Evolutionary conservation across 2,888 invertebrate genomes (phyloP).

Genomic region (Tyria jacobaeae): DNA sequence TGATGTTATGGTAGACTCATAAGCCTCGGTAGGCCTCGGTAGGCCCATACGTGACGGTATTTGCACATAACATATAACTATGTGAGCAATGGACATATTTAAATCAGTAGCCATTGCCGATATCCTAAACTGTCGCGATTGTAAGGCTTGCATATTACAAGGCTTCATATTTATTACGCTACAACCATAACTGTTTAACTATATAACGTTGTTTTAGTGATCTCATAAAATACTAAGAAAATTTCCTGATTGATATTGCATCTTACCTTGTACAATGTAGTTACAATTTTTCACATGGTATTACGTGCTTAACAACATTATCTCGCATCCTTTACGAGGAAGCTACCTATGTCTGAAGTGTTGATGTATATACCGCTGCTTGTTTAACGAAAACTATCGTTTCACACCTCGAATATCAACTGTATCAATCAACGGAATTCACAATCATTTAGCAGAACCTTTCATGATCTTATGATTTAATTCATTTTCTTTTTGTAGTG

Average conservation of each 20-base stretch:
- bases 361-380: constrained; percentile 34
- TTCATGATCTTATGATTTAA: no score
- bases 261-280: constrained; percentile 59
- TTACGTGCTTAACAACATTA: constrained; percentile 9
- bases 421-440: background rate
- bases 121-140: background rate
- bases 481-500: no score
- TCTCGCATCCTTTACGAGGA: constrained; percentile 37
- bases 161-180: background rate
- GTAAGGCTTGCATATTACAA: background rate
- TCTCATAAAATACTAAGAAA: constrained; percentile 65
- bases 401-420: background rate
- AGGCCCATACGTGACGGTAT: no score
- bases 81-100: no score
- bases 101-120: no score
- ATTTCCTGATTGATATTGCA: constrained; percentile 71
- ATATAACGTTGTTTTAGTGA: constrained; percentile 55
- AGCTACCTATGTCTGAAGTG: constrained; percentile 40
- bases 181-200: background rate
- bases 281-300: constrained; percentile 54
- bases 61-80: no score
- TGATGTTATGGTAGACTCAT: no score
- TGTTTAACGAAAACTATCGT: constrained; percentile 28
- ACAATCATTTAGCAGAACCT: no score
- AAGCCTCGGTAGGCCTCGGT: no score